These are phyloP conservation scores for Cetoscarus ocellatus DNA, from an alignment of 2,797 vertebrate species.

Conservation along the genomic window DNA sequence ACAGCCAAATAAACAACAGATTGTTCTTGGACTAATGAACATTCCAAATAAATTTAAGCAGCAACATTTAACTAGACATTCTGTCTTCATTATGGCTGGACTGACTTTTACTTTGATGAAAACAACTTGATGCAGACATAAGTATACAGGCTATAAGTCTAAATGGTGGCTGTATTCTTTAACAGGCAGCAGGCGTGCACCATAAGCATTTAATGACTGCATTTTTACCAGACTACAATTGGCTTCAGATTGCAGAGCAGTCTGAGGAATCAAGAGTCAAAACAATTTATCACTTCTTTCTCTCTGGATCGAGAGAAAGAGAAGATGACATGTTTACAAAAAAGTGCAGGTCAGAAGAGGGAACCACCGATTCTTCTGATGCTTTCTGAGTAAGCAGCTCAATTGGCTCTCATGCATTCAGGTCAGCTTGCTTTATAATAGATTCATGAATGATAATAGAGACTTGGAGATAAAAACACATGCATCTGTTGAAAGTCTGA, in stretches of 20 bases:
- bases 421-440: constrained; percentile 56
- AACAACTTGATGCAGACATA: constrained; percentile 8
- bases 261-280: constrained; percentile 28
- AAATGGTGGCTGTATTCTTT: constrained; percentile 29
- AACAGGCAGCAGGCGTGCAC: constrained; percentile 16
- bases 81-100: neutral
- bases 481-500: too few relatives aligned
- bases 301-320: neutral
- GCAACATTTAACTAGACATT: constrained; percentile 6
- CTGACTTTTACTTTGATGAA: constrained; percentile 24
- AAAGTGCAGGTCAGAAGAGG: constrained; percentile 18
- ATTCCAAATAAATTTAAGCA: neutral
- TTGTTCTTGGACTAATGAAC: neutral
- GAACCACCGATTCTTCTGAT: constrained; percentile 29
- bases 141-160: constrained; percentile 11
- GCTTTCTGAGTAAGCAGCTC: constrained; percentile 30
- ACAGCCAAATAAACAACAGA: neutral
- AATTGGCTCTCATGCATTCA: constrained; percentile 35
- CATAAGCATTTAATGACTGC: constrained; percentile 34
- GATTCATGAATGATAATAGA: constrained; percentile 66
- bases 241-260: constrained; percentile 20
- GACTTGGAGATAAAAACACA: constrained; percentile 36
- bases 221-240: constrained; percentile 30
- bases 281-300: constrained; percentile 38
- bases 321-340: constrained; percentile 29